phyloP scores from a whole-genome alignment of 2,888 invertebrate genomes.

The Eristalis pertinax region DNA sequence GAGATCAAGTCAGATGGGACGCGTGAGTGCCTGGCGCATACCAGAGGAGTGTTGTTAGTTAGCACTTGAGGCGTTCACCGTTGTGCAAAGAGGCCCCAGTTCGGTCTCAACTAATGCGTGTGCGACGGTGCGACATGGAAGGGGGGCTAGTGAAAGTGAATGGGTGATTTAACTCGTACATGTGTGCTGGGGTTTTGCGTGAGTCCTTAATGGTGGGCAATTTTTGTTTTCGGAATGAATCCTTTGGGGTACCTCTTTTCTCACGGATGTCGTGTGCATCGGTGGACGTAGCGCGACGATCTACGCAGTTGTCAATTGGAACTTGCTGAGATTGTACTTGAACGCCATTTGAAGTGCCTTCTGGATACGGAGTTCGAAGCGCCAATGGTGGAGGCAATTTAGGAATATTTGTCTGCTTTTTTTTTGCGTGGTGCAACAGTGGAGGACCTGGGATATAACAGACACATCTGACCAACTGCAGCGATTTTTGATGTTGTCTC shows the following conservation, averaged over 20 bases:
- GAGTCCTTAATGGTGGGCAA: neutral
- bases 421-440: too few relatives aligned
- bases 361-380: too few relatives aligned
- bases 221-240: neutral
- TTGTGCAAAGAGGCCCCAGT: conserved; percentile 4
- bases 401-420: too few relatives aligned
- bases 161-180: conserved; percentile 20
- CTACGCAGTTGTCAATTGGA: neutral
- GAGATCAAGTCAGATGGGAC: conserved; percentile 41
- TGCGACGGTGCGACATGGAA: neutral
- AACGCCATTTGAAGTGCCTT: too few relatives aligned
- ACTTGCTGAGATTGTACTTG: neutral
- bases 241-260: neutral
- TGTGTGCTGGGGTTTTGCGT: neutral
- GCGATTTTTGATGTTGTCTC: too few relatives aligned
- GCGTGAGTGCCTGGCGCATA: neutral
- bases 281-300: neutral
- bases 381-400: too few relatives aligned
- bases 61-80: conserved; percentile 37
- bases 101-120: conserved; percentile 1
- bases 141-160: conserved; percentile 52
- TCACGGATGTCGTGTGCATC: neutral
- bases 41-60: conserved; percentile 19
- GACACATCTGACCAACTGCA: too few relatives aligned
- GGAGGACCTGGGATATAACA: too few relatives aligned